A percentile compares a stretch with the other conserved stretches of the same genome.
phyloP scores from a whole-genome alignment of 2,113 vertebrate species.

The Echinops telfairi region DNA sequence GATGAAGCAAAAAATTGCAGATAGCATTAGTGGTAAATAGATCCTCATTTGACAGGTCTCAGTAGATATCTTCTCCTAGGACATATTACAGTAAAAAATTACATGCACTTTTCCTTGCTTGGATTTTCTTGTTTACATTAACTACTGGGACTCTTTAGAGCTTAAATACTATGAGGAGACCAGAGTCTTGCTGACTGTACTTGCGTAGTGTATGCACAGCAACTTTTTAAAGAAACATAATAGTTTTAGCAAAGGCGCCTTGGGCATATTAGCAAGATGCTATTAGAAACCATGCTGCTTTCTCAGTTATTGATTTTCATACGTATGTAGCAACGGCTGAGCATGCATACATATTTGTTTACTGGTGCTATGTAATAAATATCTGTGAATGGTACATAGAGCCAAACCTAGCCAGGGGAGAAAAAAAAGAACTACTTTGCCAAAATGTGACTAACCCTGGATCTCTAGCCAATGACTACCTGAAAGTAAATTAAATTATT shows the following conservation, averaged over 20 bases:
- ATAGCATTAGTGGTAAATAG: constrained; percentile 19
- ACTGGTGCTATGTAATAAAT: constrained; percentile 29
- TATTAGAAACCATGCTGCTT: constrained; percentile 75
- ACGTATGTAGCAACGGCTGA: constrained; percentile 56
- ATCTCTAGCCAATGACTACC: neutral
- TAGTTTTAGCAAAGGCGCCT: constrained; percentile 72
- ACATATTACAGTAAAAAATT: constrained; percentile 79
- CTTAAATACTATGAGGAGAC: constrained; percentile 81
- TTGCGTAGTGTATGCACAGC: constrained; percentile 76
- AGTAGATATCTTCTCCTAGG: constrained; percentile 76
- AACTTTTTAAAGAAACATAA: constrained; percentile 76
- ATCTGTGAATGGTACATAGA: constrained; percentile 7
- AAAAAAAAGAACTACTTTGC: neutral
- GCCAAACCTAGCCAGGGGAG: neutral
- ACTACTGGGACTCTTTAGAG: constrained; percentile 81
- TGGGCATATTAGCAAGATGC: constrained; percentile 78
- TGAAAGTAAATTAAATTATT: constrained; percentile 34
- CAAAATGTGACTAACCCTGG: neutral
- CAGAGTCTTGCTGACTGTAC: constrained; percentile 81
- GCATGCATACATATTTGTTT: constrained; percentile 76
- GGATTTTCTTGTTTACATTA: constrained; percentile 80
- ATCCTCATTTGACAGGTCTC: constrained; percentile 78
- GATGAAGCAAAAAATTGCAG: constrained; percentile 65
- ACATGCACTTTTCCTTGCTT: constrained; percentile 80
- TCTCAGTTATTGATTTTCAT: constrained; percentile 77